phyloP scores from a whole-genome alignment of 2,113 vertebrate genomes.

The Thymallus thymallus region DNA sequence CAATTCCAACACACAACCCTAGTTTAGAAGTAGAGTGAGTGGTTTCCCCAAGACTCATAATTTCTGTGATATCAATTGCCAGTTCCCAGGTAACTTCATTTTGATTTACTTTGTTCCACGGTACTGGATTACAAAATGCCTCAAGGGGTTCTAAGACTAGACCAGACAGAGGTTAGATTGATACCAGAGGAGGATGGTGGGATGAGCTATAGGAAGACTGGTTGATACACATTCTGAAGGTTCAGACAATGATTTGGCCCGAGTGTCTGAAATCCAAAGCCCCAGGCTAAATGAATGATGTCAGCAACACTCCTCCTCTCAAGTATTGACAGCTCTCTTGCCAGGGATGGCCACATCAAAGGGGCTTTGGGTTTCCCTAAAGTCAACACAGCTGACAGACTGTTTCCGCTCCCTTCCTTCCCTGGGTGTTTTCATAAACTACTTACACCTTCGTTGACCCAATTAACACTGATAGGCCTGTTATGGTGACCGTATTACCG shows the following conservation, averaged over 20 bases:
- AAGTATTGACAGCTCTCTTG: constrained; percentile 15
- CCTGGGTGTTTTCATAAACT: constrained; percentile 39
- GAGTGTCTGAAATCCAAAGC: constrained; percentile 30
- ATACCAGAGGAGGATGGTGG: constrained; percentile 2
- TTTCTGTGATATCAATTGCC: constrained; percentile 6
- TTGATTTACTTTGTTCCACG: constrained; percentile 29
- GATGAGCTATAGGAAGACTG: constrained; percentile 9
- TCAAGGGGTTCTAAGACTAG: constrained; percentile 26
- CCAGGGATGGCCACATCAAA: constrained; percentile 25
- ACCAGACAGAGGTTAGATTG: constrained; percentile 15
- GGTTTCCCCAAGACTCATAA: neutral
- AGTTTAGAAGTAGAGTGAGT: neutral
- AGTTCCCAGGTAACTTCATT: constrained; percentile 33
- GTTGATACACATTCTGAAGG: constrained; percentile 25
- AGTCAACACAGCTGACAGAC: constrained; percentile 33
- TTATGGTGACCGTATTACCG: no score
- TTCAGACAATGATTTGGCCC: constrained; percentile 52
- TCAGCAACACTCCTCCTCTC: neutral
- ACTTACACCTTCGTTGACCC: constrained; percentile 11
- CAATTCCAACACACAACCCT: neutral
- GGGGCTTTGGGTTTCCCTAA: constrained; percentile 33
- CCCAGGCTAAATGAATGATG: constrained; percentile 28
- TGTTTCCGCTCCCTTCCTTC: constrained; percentile 34
- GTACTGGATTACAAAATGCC: constrained; percentile 6
- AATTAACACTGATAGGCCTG: neutral